These are phyloP conservation scores for Paratilapia polleni DNA, from an alignment of 2,113 vertebrate genomes.

Conservation along the genomic window DNA sequence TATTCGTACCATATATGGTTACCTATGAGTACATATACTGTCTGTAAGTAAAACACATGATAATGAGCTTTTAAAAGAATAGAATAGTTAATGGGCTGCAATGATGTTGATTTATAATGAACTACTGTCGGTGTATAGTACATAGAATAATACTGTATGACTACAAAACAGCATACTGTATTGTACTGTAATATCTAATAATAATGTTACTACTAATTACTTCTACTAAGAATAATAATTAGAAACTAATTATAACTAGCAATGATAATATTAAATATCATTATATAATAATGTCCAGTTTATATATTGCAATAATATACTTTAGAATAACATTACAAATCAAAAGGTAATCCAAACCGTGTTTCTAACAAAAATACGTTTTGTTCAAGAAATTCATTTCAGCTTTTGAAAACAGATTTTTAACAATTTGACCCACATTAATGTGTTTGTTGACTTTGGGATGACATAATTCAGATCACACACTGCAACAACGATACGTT, in stretches of 20 bases:
- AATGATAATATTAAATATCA: background rate
- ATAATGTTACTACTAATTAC: background rate
- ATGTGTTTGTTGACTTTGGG: background rate
- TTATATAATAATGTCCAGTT: background rate
- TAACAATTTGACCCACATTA: background rate
- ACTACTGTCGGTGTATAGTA: accelerated
- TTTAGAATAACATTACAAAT: background rate
- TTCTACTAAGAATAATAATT: background rate
- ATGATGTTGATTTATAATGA: background rate
- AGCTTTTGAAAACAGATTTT: background rate
- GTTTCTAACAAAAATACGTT: background rate
- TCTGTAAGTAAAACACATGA: background rate
- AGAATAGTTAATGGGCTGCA: background rate
- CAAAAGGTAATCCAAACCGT: background rate
- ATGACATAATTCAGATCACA: background rate
- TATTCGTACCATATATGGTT: slow-evolving; percentile 34
- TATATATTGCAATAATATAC: background rate
- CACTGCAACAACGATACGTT: background rate
- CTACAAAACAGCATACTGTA: background rate
- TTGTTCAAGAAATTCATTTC: background rate
- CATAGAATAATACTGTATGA: background rate
- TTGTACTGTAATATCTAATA: background rate
- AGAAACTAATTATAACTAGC: too few relatives aligned
- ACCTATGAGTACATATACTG: slow-evolving; percentile 29
- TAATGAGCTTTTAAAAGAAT: background rate